These are phyloP conservation scores for Rallus crepitans DNA, from an alignment of 2,797 vertebrate species.

Conservation along the genomic window DNA sequence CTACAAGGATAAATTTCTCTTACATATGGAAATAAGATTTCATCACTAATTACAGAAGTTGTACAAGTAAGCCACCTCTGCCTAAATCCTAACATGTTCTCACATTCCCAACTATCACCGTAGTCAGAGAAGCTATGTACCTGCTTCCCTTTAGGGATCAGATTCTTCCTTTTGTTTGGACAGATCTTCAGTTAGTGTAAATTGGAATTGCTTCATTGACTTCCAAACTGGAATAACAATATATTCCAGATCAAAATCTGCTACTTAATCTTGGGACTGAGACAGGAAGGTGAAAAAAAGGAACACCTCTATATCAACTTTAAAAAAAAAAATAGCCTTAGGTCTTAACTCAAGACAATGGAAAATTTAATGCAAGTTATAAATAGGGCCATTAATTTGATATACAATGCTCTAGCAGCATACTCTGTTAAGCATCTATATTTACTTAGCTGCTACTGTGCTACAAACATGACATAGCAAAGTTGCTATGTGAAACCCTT, in stretches of 20 bases:
- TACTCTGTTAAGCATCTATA: conserved; percentile 3
- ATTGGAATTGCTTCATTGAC: not conserved
- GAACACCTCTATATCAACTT: not conserved
- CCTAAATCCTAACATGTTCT: not conserved
- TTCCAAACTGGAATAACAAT: not conserved
- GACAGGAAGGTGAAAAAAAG: not conserved
- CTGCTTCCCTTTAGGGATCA: not conserved
- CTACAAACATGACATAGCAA: not conserved
- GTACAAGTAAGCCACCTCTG: not conserved
- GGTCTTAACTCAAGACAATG: not conserved
- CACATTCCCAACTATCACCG: not conserved
- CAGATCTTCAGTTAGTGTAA: not conserved
- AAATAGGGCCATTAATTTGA: conserved; percentile 54
- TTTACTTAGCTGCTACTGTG: conserved; percentile 1
- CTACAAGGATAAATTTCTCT: not conserved
- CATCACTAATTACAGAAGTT: not conserved
- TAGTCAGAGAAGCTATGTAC: not conserved
- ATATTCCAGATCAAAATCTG: not conserved
- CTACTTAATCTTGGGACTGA: not conserved
- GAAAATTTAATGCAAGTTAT: conserved; percentile 30
- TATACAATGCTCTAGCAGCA: not conserved
- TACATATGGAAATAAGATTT: not conserved
- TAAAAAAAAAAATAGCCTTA: not conserved
- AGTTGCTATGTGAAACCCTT: not conserved
- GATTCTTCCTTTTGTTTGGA: not conserved